A percentile compares a stretch with the other conserved stretches of the same genome.
phyloP scores from a whole-genome alignment of 2,113 vertebrate species.

The Anhinga rufa region DNA sequence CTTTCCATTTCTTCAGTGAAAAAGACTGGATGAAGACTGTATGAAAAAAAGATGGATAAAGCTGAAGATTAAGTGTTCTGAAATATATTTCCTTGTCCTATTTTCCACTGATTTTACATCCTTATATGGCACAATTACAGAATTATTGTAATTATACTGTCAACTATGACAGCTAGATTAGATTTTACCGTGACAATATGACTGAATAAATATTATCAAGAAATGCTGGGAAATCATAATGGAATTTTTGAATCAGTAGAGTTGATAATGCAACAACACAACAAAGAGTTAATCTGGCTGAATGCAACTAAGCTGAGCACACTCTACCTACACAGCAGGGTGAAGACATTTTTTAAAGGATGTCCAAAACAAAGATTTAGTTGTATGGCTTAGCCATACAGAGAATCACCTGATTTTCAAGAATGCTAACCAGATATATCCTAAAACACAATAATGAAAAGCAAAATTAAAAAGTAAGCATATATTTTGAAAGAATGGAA shows the following conservation, averaged over 20 bases:
- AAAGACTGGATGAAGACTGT: neutral
- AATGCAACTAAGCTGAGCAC: neutral
- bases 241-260: neutral
- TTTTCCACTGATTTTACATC: neutral
- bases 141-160: conserved; percentile 56
- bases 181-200: neutral
- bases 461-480: neutral
- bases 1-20: neutral
- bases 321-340: no score
- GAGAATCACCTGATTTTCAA: neutral
- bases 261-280: neutral
- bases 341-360: neutral
- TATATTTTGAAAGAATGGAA: neutral
- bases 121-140: conserved; percentile 7
- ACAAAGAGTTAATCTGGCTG: neutral
- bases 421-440: neutral
- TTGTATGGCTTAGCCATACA: neutral
- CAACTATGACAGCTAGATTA: conserved; percentile 32
- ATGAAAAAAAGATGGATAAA: neutral
- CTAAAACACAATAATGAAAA: neutral
- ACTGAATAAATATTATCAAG: neutral
- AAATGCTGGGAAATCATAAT: neutral
- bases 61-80: neutral
- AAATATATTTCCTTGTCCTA: neutral
- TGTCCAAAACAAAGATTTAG: neutral